phyloP scores from a whole-genome alignment of 2,113 vertebrate species.

The Spea bombifrons region DNA sequence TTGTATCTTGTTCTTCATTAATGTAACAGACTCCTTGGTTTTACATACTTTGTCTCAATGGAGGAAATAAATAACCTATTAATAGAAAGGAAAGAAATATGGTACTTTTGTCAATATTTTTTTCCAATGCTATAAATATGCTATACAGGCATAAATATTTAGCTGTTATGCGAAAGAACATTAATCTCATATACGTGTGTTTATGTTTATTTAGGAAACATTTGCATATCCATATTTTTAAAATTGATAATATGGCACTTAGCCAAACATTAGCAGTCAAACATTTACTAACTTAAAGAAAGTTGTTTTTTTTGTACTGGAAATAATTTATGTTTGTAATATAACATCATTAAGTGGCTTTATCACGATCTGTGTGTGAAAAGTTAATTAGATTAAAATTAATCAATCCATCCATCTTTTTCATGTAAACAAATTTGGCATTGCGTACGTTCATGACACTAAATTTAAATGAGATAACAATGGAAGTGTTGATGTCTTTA shows the following conservation, averaged over 20 bases:
- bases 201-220: not conserved
- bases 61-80: not conserved
- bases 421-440: not conserved
- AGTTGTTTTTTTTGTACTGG: too few relatives aligned
- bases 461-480: not conserved
- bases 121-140: not conserved
- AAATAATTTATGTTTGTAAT: too few relatives aligned
- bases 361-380: not conserved
- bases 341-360: too few relatives aligned
- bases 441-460: not conserved
- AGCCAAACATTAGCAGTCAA: too few relatives aligned
- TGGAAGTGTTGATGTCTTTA: constrained; percentile 8
- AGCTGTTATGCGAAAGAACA: not conserved
- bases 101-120: not conserved
- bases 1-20: too few relatives aligned
- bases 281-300: too few relatives aligned
- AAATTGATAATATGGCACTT: too few relatives aligned
- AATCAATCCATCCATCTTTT: not conserved
- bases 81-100: not conserved
- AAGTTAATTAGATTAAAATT: not conserved
- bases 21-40: too few relatives aligned
- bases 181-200: not conserved
- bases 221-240: not conserved
- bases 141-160: not conserved
- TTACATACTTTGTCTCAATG: too few relatives aligned